Evolutionary conservation across 2,113 vertebrate genomes (phyloP), one percentile per base, ranked within the genome.

Genomic region (Lophius piscatorius): DNA sequence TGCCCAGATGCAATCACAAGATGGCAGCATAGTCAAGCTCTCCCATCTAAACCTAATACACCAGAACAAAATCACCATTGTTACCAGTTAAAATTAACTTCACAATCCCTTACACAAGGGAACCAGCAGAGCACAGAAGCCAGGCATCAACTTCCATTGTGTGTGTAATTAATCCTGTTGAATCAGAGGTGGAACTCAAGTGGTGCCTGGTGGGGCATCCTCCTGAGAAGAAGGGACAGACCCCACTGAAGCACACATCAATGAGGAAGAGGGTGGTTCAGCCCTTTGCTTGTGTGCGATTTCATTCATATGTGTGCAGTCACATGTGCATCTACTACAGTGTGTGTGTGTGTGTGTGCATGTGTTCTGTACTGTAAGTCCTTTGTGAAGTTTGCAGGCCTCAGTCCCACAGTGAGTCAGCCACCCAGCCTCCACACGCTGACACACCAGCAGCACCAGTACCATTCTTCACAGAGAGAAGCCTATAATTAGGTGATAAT

Each of bases 401-500:
- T 17, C 18, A 10, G 63, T 59, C 70, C 49, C 69, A 63, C 50
- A 18, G 65, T 78, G 84, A 83, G 42, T 82, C 83, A 83, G 66
- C 74, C 75, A 81, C 31, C 58, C 76, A 72, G 72, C 78, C 81
- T 74, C 77, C 78, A 70, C 78, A 74, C 10, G 2, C 66, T 72
- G 75, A 80, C 80, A 85, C 76, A 73, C 67, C 63, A 79, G 48
- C 41, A 52, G 55, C 74, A 75, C 71, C 72, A 50, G 59, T 38
- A 67, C 76, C 79, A 77, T 83, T 77, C 84, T 76, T 89, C 81
- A 78, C 67, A 74, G 80, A 85, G 71, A 69, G 70, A 52, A 78
- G 70, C 70, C 87, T 87, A 90, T 87, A 88, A 90, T 90, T 90
- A 87, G 85, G 82, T 62, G 78, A 74, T 87, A 81, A 84, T 88